Conservation (phyloP, 2,113 vertebrate genomes). For the Gracilinanus agilis region DNA sequence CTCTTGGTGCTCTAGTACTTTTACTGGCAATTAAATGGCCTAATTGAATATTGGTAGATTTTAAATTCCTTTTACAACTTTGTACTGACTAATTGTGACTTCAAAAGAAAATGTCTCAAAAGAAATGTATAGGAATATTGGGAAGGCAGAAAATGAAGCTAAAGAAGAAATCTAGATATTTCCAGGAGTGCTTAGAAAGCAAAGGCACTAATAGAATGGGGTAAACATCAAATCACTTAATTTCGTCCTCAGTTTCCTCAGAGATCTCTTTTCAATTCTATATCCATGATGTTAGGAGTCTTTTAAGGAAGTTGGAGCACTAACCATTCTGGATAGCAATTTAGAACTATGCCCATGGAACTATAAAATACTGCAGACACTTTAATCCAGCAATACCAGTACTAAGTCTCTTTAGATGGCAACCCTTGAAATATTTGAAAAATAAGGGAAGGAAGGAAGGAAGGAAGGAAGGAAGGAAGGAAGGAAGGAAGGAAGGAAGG, state of each 20-base stretch:
- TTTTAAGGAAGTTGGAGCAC: too few relatives aligned
- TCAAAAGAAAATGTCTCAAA: conserved; percentile 7
- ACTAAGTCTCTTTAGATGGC: too few relatives aligned
- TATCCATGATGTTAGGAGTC: neutral
- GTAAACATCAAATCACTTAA: neutral
- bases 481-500: too few relatives aligned
- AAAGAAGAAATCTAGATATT: neutral
- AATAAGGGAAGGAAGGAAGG: too few relatives aligned
- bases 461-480: too few relatives aligned
- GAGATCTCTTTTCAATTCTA: neutral
- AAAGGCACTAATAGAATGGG: neutral
- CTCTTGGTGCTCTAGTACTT: neutral
- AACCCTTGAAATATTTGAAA: too few relatives aligned
- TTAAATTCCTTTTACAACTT: conserved; percentile 50
- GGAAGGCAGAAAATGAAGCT: conserved; percentile 27
- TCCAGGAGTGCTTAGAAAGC: neutral
- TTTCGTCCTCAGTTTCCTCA: neutral
- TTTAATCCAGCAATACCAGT: too few relatives aligned
- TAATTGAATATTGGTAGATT: conserved; percentile 45
- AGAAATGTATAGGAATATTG: neutral
- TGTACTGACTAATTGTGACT: conserved; percentile 20
- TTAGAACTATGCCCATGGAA: too few relatives aligned
- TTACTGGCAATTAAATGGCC: neutral
- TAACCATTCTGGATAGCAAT: too few relatives aligned
- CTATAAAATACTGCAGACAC: too few relatives aligned